Base-by-base conservation (phyloP, 2,113 vertebrate species). In the Triplophysa tibetana region DNA sequence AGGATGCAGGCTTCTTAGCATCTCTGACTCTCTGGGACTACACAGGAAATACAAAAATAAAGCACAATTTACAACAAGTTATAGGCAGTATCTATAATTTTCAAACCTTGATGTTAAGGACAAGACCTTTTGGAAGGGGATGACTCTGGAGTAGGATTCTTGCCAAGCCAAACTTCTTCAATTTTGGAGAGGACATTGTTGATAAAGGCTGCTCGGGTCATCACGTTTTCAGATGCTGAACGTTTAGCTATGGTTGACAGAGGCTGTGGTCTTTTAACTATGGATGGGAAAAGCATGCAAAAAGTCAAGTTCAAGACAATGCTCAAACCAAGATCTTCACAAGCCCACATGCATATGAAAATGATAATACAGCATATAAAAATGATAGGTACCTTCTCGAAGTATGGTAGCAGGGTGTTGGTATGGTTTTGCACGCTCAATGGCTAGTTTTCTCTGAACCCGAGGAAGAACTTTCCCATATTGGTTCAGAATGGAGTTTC, bases 151-250 rank as follows among this genome's bases (percentile, higher is more conserved):
- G 90, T 90, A 67, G 85, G 50, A 45, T 92, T 92, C 79, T 84
- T 94, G 80, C 89, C 94, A 38, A 90, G 79, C 93, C 95, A 95
- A 8, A 97, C 93, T 85, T 99, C 98, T 86, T 93, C 92, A 29
- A 98, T 95, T 91, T 97, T 99, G 69, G 92, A 92, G 56, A 98
- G 84, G 0, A 98, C 93, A 13, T 93, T 95, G 88, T 83, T 94
- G 87, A 98, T 96, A 84, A 99, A 98, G 58, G 92, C 90, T n/a
- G 96, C 94, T 86, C 95, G 94, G 29, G 95, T 95, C 79, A 93
- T 88, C 48, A 96, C 94, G 79, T 90, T 95, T 69, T 94, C 94
- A 74, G 81, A 85, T 75, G 89, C 66, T 68, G 90, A 87, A 65
- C 89, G 92, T 48, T 95, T 97, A 54, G 93, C 90, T 84, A 96